A percentile compares a stretch with the other conserved stretches of the same genome.
phyloP scores from a whole-genome alignment of 2,113 vertebrate species.

The Rhinichthys klamathensis region DNA sequence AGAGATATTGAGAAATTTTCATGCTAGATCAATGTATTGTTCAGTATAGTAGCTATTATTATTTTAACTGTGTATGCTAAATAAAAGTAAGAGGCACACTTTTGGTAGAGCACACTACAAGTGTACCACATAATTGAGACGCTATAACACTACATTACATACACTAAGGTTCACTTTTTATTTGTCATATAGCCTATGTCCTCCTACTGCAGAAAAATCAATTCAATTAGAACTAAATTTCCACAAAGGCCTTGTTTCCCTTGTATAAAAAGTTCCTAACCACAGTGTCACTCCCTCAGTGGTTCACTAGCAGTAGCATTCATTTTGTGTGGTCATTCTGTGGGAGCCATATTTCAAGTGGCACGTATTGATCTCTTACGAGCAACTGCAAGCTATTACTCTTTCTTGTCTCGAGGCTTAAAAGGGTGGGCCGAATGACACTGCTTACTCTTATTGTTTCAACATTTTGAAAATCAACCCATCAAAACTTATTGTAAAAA shows the following conservation, averaged over 20 bases:
- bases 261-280: conserved; percentile 59
- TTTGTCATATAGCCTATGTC: background rate
- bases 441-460: conserved; percentile 17
- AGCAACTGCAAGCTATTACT: conserved; percentile 51
- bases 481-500: conserved; percentile 3
- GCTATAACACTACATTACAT: no score
- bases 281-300: conserved; percentile 61
- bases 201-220: background rate
- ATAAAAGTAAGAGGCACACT: conserved; percentile 52
- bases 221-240: background rate
- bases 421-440: conserved; percentile 12
- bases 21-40: background rate
- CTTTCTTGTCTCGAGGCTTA: conserved; percentile 24
- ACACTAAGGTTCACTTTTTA: background rate
- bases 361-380: conserved; percentile 37
- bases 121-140: background rate
- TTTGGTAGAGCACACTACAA: conserved; percentile 52
- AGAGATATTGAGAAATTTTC: background rate
- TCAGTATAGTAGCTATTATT: background rate
- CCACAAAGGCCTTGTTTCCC: background rate
- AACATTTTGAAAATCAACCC: conserved; percentile 32
- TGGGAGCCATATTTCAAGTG: conserved; percentile 33
- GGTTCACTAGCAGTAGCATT: conserved; percentile 48
- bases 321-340: conserved; percentile 52
- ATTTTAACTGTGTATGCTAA: background rate